Evolutionary conservation across 2,888 invertebrate genomes (phyloP).

Genomic region (Julus scandinavius): DNA sequence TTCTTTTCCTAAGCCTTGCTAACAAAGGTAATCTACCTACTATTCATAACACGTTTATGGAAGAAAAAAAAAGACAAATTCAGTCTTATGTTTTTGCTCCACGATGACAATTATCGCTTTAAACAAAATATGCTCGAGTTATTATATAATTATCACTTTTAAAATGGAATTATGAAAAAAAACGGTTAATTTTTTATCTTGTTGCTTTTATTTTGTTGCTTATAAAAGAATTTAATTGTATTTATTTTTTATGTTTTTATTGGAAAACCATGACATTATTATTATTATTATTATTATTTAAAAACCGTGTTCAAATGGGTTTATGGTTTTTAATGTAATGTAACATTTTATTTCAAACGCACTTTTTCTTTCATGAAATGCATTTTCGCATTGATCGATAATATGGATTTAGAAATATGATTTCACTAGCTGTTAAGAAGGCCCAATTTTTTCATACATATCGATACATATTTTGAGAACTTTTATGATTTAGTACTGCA

Average conservation of each 20-base stretch:
- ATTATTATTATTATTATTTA: background rate
- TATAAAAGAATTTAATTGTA: conserved; percentile 41
- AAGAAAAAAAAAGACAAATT: conserved; percentile 17
- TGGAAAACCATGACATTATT: conserved; percentile 41
- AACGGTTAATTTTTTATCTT: conserved; percentile 34
- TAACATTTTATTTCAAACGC: conserved; percentile 18
- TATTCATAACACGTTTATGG: conserved; percentile 1
- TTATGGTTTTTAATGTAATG: conserved; percentile 45
- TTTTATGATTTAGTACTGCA: background rate
- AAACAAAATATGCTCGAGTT: conserved; percentile 8
- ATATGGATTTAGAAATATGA: background rate
- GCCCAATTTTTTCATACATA: background rate
- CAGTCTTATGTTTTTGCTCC: conserved; percentile 9
- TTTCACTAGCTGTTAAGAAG: background rate
- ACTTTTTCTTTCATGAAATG: conserved; percentile 38
- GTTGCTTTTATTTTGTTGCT: conserved; percentile 46
- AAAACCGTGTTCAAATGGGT: background rate
- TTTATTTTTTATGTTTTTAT: conserved; percentile 43
- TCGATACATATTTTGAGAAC: background rate
- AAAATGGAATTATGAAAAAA: conserved; percentile 9
- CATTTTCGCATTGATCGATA: conserved; percentile 25
- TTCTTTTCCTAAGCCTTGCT: conserved; percentile 40
- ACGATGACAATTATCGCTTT: conserved; percentile 40
- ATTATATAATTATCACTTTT: conserved; percentile 40
- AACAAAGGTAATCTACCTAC: conserved; percentile 25